These are phyloP conservation scores for Bimastos eiseni DNA, from an alignment of 2,888 invertebrate genomes.

Conservation along the genomic window DNA sequence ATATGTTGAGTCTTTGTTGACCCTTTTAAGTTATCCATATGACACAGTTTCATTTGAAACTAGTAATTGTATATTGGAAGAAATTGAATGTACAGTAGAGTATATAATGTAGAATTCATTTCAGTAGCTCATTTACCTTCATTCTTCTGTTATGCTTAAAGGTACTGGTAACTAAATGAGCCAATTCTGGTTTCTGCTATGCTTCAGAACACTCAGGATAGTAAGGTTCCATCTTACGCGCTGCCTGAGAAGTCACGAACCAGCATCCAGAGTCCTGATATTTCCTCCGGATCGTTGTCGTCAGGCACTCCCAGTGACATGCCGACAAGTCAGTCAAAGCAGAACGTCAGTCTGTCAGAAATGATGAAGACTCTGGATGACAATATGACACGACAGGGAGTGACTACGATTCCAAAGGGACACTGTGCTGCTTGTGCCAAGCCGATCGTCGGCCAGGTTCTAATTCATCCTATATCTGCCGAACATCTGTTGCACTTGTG, in stretches of 20 bases:
- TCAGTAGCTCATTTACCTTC: too few species aligned
- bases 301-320: not conserved
- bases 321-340: not conserved
- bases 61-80: not conserved
- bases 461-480: conserved; percentile 29
- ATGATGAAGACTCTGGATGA: conserved; percentile 88
- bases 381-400: conserved; percentile 98
- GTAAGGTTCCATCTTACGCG: not conserved
- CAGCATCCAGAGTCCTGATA: not conserved
- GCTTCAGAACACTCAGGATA: not conserved
- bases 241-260: conserved; percentile 6
- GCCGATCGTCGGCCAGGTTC: conserved; percentile 92
- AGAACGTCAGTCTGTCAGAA: conserved; percentile 69
- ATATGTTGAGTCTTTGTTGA: not conserved
- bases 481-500: not conserved
- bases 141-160: too few species aligned
- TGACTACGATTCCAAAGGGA: conserved; percentile 97
- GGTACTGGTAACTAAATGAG: too few species aligned
- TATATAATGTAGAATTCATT: too few species aligned
- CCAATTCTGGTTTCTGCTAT: not conserved
- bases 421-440: conserved; percentile 98
- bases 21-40: not conserved
- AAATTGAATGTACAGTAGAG: too few species aligned
- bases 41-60: not conserved
- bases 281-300: not conserved